A percentile compares a stretch with the other conserved stretches of the same genome.
These are phyloP conservation scores for Eilema griseolum DNA, from an alignment of 2,888 invertebrate species.

Conservation along the genomic window DNA sequence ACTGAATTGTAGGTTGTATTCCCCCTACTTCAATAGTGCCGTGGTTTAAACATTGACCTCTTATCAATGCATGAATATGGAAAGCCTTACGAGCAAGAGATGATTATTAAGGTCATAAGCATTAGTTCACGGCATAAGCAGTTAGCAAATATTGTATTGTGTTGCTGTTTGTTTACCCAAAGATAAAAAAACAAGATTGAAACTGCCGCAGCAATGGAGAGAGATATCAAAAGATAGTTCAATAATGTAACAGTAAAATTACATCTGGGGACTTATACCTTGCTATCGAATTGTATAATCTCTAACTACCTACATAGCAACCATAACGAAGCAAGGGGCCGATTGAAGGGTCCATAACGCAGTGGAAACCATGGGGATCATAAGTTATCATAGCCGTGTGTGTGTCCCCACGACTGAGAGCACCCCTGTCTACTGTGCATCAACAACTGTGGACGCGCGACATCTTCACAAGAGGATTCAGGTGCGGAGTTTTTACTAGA, in stretches of 20 bases:
- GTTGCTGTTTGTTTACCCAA: too few species aligned
- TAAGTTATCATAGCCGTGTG: conserved; percentile 4
- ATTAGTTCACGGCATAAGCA: too few species aligned
- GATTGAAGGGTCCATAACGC: neutral
- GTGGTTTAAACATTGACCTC: too few species aligned
- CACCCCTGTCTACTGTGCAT: neutral
- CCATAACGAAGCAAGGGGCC: neutral
- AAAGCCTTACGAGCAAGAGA: too few species aligned
- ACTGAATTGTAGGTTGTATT: too few species aligned
- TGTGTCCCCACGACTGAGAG: neutral
- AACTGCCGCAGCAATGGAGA: neutral
- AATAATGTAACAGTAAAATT: neutral
- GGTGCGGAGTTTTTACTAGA: too few species aligned
- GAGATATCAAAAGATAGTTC: neutral
- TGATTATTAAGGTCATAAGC: too few species aligned
- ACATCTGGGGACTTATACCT: too few species aligned
- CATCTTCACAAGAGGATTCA: neutral
- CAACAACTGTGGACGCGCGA: neutral
- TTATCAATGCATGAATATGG: neutral
- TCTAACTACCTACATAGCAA: neutral
- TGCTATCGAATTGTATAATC: neutral
- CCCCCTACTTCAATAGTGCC: too few species aligned
- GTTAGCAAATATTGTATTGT: too few species aligned
- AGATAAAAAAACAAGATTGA: neutral
- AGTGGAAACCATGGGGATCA: neutral